A percentile compares a stretch with the other conserved stretches of the same genome.
Conservation (phyloP, 2,888 invertebrate species). For the Dryadula phaetusa region DNA sequence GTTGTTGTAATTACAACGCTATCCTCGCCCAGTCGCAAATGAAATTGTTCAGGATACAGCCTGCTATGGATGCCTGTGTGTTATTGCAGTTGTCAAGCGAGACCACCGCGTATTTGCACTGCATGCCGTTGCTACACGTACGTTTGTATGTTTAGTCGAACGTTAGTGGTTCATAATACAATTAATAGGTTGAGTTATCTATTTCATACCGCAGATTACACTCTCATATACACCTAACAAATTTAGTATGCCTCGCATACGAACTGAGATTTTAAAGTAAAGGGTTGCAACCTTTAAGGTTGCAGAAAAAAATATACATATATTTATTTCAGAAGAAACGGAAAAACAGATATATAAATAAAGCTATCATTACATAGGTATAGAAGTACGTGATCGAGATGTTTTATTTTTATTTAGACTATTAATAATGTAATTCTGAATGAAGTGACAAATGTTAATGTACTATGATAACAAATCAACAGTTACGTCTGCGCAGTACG, state of each 20-base stretch:
- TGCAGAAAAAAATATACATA: no score
- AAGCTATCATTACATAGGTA: no score
- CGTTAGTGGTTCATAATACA: slow-evolving; percentile 38
- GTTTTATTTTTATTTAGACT: background rate
- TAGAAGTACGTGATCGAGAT: background rate
- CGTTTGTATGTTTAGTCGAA: slow-evolving; percentile 35
- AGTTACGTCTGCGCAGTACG: slow-evolving; percentile 71
- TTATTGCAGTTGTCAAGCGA: slow-evolving; percentile 67
- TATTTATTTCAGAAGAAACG: no score
- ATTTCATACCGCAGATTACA: slow-evolving; percentile 18
- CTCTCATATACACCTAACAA: slow-evolving; percentile 17
- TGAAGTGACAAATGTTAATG: background rate
- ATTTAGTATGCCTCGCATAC: background rate
- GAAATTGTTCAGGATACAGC: slow-evolving; percentile 83
- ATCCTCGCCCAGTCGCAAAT: slow-evolving; percentile 84
- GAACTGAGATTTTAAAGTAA: background rate
- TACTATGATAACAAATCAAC: slow-evolving; percentile 10
- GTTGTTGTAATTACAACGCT: slow-evolving; percentile 85
- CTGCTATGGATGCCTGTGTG: slow-evolving; percentile 76
- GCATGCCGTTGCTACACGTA: slow-evolving; percentile 38
- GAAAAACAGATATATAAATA: no score
- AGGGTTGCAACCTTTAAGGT: no score
- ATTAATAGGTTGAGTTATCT: slow-evolving; percentile 38
- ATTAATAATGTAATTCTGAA: background rate
- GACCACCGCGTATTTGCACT: slow-evolving; percentile 46